Base-by-base conservation (phyloP, 2,113 vertebrate species). In the Meriones unguiculatus region DNA sequence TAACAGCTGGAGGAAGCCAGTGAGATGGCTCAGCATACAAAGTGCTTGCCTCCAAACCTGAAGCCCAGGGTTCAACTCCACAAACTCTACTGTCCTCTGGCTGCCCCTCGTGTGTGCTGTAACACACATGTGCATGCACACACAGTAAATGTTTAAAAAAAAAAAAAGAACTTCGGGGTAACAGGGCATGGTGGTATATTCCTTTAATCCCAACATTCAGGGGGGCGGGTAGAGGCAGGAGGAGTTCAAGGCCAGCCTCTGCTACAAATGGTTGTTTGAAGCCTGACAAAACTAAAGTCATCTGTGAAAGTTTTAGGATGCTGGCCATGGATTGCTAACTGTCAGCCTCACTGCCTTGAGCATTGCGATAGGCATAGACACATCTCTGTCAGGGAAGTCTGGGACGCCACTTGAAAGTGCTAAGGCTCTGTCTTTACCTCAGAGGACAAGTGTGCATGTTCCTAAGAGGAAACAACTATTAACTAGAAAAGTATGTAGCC, bases 401-500 rank as follows among this genome's bases (percentile, higher is more conserved):
- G 46, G 7, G 90, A 2, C 6, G 18, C 6, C 41, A 77, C 9
- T 80, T 32, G 35, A 77, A 32, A 64, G 46, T 46, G 25, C 50
- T 65, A 67, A 85, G 35, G 24, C 85, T 65, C 62, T 76, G 38
- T 69, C 32, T 78, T 38, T 89, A 76, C 15, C 84, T 67, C 18
- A 87, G 65, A 35, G 76, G 84, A 93, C 64, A 89, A 84, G 93
- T 64, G 69, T 41, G 1, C 1, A 28, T 30, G 38, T 50, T 93
- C 41, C 76, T 89, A 46, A 41, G 8, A 88, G 38, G 32, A 92
- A 82, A 46, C 35, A 92, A 65, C 22, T 18, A 91, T 17, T 87
- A 85, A 94, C 11, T 52, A 91, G 87, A 90, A 96, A 93, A 62
- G 94, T 54, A 94, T 13, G 6, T 20, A 80, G 50, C 90, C 62